Percentiles rank a stretch among this genome's conserved stretches.
Conservation (phyloP, 2,888 invertebrate genomes). For the Tachina grossa region DNA sequence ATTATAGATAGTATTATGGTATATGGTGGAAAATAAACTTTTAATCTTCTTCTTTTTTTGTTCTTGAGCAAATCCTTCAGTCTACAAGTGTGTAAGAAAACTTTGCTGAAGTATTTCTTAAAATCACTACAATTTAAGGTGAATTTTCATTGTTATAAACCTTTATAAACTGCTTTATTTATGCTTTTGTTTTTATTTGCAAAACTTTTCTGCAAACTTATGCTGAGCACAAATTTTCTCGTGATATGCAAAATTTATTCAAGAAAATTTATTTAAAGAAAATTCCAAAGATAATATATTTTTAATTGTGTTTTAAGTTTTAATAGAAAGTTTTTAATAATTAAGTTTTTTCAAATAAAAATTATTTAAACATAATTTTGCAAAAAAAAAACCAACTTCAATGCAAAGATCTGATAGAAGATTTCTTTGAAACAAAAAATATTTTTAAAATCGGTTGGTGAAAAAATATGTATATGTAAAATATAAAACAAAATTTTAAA, state of each 20-base stretch:
- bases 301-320: neutral
- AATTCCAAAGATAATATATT: neutral
- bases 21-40: neutral
- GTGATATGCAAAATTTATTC: neutral
- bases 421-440: too few species aligned
- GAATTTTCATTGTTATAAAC: conserved; percentile 4
- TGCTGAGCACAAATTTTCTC: neutral
- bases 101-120: conserved; percentile 7
- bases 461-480: too few species aligned
- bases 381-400: too few species aligned
- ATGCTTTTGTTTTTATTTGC: neutral
- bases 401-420: too few species aligned
- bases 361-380: too few species aligned
- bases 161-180: neutral
- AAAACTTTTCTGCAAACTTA: conserved; percentile 12
- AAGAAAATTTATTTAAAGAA: neutral
- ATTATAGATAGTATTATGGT: conserved; percentile 20
- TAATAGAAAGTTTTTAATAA: too few species aligned
- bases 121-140: neutral
- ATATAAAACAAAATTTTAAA: too few species aligned
- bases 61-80: neutral
- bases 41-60: neutral
- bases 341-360: too few species aligned
- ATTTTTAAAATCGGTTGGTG: too few species aligned
- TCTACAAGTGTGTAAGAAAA: conserved; percentile 2